phyloP scores from a whole-genome alignment of 2,888 invertebrate genomes.

The Matsumyia berberina region DNA sequence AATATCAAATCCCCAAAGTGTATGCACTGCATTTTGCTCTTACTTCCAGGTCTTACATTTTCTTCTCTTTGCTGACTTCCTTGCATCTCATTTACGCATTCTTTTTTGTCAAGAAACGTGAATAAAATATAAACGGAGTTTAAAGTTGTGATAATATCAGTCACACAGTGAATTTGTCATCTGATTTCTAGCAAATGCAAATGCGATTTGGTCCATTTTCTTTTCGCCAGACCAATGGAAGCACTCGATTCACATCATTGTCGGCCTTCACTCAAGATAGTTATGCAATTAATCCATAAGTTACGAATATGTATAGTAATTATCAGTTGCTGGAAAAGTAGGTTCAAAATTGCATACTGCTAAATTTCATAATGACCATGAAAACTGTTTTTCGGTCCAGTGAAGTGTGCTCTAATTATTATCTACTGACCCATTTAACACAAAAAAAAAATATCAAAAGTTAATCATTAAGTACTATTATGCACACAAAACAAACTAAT shows the following conservation, averaged over 20 bases:
- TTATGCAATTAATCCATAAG: conserved; percentile 18
- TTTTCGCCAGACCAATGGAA: conserved; percentile 33
- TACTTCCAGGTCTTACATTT: neutral
- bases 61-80: neutral
- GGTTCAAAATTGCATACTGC: neutral
- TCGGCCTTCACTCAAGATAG: conserved; percentile 6
- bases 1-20: too few species aligned
- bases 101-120: conserved; percentile 26
- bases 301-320: neutral
- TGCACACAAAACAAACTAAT: conserved; percentile 49
- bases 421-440: conserved; percentile 38
- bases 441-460: conserved; percentile 1
- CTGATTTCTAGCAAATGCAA: conserved; percentile 39
- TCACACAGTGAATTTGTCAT: conserved; percentile 33
- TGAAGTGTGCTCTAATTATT: conserved; percentile 57
- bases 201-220: conserved; percentile 47
- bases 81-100: neutral
- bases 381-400: conserved; percentile 56
- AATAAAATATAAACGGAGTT: conserved; percentile 16
- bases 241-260: conserved; percentile 23
- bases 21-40: too few species aligned
- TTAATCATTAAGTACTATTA: conserved; percentile 42
- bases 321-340: conserved; percentile 7
- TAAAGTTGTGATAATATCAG: conserved; percentile 25
- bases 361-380: conserved; percentile 19